These are phyloP conservation scores for Onychomys arenicola DNA, from an alignment of 2,797 vertebrate species.

Conservation along the genomic window DNA sequence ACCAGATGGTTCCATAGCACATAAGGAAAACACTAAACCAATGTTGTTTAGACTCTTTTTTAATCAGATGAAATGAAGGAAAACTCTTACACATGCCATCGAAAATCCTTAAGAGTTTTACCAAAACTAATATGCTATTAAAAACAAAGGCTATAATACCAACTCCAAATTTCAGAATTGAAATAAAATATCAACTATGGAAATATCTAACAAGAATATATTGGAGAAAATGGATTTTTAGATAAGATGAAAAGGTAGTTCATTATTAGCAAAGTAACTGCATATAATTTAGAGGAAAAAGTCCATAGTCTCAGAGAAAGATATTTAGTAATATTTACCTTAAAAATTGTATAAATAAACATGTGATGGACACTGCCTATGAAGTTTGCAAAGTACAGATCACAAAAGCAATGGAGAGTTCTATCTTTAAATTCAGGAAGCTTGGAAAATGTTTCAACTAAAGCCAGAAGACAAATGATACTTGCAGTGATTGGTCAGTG, in stretches of 20 bases:
- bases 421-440: constrained; percentile 2
- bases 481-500: neutral
- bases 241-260: neutral
- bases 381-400: neutral
- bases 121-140: neutral
- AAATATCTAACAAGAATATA: neutral
- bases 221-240: neutral
- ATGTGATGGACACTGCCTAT: neutral
- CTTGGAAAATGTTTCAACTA: neutral
- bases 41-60: neutral
- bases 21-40: neutral
- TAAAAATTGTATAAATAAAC: neutral
- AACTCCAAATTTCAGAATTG: neutral
- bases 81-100: neutral
- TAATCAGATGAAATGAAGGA: neutral
- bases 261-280: neutral
- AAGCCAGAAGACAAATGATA: neutral
- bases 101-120: neutral
- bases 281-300: neutral
- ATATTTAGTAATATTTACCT: neutral
- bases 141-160: neutral
- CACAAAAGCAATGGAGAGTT: neutral
- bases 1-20: neutral
- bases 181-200: constrained; percentile 3
- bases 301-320: neutral